Evolutionary conservation across 30 jellyfish, hydroid and myxozoan species (phyloP).

Genomic region (Nemopilema nomurai): DNA sequence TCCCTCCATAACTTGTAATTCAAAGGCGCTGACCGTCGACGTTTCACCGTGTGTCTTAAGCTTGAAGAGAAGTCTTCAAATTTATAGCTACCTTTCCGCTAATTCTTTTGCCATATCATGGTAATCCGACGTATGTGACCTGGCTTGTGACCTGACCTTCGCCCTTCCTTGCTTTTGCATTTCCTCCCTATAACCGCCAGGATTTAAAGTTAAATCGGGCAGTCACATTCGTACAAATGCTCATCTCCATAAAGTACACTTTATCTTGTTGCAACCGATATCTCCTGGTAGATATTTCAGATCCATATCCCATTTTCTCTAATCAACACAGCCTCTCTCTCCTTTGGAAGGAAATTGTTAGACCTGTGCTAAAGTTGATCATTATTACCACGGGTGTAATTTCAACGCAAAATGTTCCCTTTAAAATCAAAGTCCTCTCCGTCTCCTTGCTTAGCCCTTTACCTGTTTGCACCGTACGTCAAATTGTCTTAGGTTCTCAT

Average conservation of each 20-base stretch:
- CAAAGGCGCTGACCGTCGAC: conserved; percentile 3
- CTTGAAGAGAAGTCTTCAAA: not conserved
- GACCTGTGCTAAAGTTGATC: too few species aligned
- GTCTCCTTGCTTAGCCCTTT: too few species aligned
- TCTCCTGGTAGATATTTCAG: too few species aligned
- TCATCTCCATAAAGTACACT: too few species aligned
- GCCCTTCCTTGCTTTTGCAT: not conserved
- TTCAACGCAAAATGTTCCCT: too few species aligned
- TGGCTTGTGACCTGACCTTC: not conserved
- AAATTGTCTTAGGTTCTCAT: not conserved
- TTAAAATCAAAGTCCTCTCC: too few species aligned
- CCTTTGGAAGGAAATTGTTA: too few species aligned
- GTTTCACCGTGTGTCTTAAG: not conserved
- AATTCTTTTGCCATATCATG: not conserved
- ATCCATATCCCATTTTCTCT: too few species aligned
- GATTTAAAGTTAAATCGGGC: not conserved
- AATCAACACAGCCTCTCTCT: too few species aligned
- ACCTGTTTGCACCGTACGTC: not conserved
- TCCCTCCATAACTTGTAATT: not conserved
- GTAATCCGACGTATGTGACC: not conserved
- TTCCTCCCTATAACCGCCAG: not conserved
- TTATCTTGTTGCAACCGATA: too few species aligned
- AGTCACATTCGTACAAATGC: too few species aligned
- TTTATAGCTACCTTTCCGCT: not conserved
- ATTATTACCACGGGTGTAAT: too few species aligned